Percentiles rank a stretch among this genome's conserved stretches.
Evolutionary conservation across 2,797 vertebrate species (phyloP).

Genomic region (Sebastes kiyomatsui): DNA sequence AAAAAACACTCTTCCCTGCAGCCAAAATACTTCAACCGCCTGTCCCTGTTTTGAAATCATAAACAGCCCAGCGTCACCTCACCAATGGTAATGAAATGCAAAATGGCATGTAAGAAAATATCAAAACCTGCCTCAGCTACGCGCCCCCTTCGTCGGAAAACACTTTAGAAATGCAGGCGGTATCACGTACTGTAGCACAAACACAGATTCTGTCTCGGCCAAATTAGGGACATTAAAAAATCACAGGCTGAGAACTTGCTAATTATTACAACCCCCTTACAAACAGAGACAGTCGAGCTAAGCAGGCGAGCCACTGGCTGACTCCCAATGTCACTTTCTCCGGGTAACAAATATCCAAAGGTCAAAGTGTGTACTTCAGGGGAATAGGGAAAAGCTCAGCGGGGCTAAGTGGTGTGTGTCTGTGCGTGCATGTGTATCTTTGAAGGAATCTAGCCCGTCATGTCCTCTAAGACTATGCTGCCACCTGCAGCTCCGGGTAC

Average conservation of each 20-base stretch:
- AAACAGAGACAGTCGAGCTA: slow-evolving; percentile 71
- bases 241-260: slow-evolving; percentile 78
- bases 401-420: slow-evolving; percentile 67
- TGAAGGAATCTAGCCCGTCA: slow-evolving; percentile 63
- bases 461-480: slow-evolving; percentile 89
- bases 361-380: slow-evolving; percentile 81
- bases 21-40: slow-evolving; percentile 80
- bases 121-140: slow-evolving; percentile 45
- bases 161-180: slow-evolving; percentile 68
- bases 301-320: slow-evolving; percentile 63
- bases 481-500: slow-evolving; percentile 89
- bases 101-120: slow-evolving; percentile 70
- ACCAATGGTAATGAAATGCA: slow-evolving; percentile 80
- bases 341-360: slow-evolving; percentile 87
- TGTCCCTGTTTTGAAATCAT: slow-evolving; percentile 80
- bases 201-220: slow-evolving; percentile 77
- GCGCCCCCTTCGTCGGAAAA: slow-evolving; percentile 52
- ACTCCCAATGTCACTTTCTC: slow-evolving; percentile 84
- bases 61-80: slow-evolving; percentile 70
- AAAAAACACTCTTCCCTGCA: slow-evolving; percentile 79
- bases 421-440: slow-evolving; percentile 60
- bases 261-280: slow-evolving; percentile 84
- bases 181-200: slow-evolving; percentile 72
- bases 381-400: slow-evolving; percentile 73
- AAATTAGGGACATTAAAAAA: slow-evolving; percentile 79